Base-by-base conservation (phyloP, 2,888 invertebrate genomes). In the Thymelicus acteon region DNA sequence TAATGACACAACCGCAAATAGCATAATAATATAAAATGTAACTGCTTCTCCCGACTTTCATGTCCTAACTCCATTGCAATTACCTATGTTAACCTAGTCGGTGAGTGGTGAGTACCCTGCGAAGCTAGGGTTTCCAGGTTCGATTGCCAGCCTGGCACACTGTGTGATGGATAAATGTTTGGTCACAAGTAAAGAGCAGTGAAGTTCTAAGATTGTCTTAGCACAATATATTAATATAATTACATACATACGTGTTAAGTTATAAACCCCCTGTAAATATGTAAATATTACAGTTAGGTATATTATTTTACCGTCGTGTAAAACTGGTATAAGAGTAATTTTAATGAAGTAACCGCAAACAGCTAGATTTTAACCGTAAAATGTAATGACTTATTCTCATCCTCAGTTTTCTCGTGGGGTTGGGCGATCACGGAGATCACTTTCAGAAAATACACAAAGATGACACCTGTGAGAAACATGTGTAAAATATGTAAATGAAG, bases 1-100 rank as follows among this genome's bases (percentile, higher is more conserved):
- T 69, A 62, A 69, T 64, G 70, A 37, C 63, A 69, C 31, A n/a
- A n/a, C 44, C 63, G 39, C 63, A 69, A 69, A 64, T 57, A 64
- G 37, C n/a, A 15, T 60, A n/a, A n/a, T n/a, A n/a, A n/a, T n/a
- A 40, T 70, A 49, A 70, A 70, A 70, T 60, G 31, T 64, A 64
- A 70, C 48, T 63, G 54, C 58, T 48, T 57, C 52, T 63, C 54
- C 15, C n/a, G 24, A 63, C 15, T 62, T 63, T 63, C 57, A 63
- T 69, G 57, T 37, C 3, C 7, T 37, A 54, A 54, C 54, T 54
- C 49, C 54, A 12, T 54, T 54, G 24, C 10, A 12, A 19, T 31
- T 31, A 31, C 31, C 31, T 31, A 5, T 5, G 31, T 31, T 31
- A 5, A 31, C 31, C 31, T 31, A 3, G 31, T 31, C 31, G 31